Conservation (phyloP, 1,140 invertebrate species). For the Drosophila tani region DNA sequence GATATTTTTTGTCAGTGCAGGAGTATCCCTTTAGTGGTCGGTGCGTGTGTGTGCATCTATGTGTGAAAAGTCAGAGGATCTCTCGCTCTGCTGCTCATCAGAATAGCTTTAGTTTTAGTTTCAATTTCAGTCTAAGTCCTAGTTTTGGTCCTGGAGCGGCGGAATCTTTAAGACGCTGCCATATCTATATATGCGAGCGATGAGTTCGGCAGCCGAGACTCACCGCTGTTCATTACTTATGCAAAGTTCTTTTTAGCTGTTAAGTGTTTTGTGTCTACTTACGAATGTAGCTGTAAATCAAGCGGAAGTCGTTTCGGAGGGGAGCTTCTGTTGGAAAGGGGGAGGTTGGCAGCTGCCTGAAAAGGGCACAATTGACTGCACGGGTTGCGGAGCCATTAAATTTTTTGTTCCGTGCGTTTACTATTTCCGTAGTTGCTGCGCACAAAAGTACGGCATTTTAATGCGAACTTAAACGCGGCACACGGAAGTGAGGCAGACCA, state of each 20-base stretch:
- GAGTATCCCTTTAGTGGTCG: slow-evolving; percentile 17
- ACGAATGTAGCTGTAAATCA: slow-evolving; percentile 78
- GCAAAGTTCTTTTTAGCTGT: slow-evolving; percentile 81
- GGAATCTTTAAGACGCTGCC: slow-evolving; percentile 32
- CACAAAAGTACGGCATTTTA: slow-evolving; percentile 17
- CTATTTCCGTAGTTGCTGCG: slow-evolving; percentile 38
- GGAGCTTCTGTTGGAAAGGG: background rate
- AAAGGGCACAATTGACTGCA: slow-evolving; percentile 50
- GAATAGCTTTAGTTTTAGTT: slow-evolving; percentile 40
- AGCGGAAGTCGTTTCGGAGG: slow-evolving; percentile 43
- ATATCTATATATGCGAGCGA: slow-evolving; percentile 17
- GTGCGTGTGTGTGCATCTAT: slow-evolving; percentile 58
- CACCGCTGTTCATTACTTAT: slow-evolving; percentile 65
- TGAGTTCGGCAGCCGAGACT: slow-evolving; percentile 21
- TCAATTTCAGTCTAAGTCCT: slow-evolving; percentile 29
- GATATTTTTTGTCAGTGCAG: slow-evolving; percentile 4
- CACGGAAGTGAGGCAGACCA: background rate
- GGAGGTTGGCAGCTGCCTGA: background rate
- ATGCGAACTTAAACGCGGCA: background rate
- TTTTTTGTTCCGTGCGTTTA: slow-evolving; percentile 46
- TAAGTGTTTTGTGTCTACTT: slow-evolving; percentile 79
- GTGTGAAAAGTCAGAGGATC: slow-evolving; percentile 66
- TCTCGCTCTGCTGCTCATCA: slow-evolving; percentile 36
- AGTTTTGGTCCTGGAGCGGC: slow-evolving; percentile 17
- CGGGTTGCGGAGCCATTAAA: slow-evolving; percentile 51